Base-by-base conservation (phyloP, 2,888 invertebrate species). In the Eilema griseolum region DNA sequence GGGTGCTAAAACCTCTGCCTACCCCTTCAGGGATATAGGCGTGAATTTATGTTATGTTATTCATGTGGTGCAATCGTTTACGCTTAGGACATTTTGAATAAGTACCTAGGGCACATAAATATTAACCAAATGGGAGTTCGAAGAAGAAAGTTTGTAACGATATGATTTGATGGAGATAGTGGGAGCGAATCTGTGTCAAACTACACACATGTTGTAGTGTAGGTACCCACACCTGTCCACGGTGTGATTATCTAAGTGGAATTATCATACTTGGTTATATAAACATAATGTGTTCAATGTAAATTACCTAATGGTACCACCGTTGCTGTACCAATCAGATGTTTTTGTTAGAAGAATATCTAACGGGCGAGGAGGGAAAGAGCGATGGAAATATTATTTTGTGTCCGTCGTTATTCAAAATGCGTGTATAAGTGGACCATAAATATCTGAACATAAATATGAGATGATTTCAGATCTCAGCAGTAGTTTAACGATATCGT, bases 401-500 rank as follows among this genome's bases (percentile, higher is more conserved):
- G 57, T 60, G 16, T 60, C 46, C 26, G 59, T 69, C 46, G 64
- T 52, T 69, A 65, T 24, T 28, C 60, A 56, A 66, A 69, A 65
- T 65, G 28, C 41, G 61, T n/a, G 37, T 70, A 28, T 52, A 66
- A 71, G 65, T 65, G 65, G 68, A 28, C 23, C 68, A 68, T 67
- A 68, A 66, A 67, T 56, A 52, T 61, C 14, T 57, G 16, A 60
- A 69, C 68, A 68, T 61, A 68, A 68, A 66, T 66, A 61, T 65
- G 46, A 65, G 24, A 52, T 61, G 61, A 71, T 56, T 71, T 68
- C 61, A 59, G 33, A 72, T 57, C 62, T 66, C 69, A 23, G 46
- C 62, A 59, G 60, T 56, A 46, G 62, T 59, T 72, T 69, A 62
- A 66, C 61, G 72, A 62, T 46, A 62, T 68, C 66, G 64, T 72